Evolutionary conservation across 2,113 vertebrate species (phyloP), one percentile per base, ranked within the genome.

Genomic region (Polypterus senegalus): DNA sequence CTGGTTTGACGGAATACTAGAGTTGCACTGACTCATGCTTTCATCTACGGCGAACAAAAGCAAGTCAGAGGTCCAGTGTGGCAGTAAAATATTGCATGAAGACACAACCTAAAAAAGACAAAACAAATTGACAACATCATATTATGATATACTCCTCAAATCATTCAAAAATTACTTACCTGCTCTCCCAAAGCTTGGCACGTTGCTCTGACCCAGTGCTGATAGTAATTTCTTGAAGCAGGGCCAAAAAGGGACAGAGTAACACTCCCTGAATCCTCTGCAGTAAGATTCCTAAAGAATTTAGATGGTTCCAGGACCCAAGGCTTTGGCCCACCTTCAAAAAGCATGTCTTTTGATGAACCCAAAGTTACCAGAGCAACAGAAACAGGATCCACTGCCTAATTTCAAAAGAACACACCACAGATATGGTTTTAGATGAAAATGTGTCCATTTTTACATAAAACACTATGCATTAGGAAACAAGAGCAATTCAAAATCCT

Each of bases 241-340:
- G 88, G 78, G 3, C 76, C 86, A 7, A 79, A 72, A 5, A 89
- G 73, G 10, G 74, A 74, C 3, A 96, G 71, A 9, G 45, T 69
- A 45, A 92, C 61, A 1, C 81, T 81, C 51, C 63, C 73, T 3
- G 69, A 54, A 57, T 92, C 81, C 69, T 93, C 90, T 0, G 88
- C 73, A 0, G 77, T 83, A 49, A 91, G 4, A 2, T 83, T 89
- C 66, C 89, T 83, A 76, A 92, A 96, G 83, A 98, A 99, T 68
- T 86, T 94, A 0, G 91, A 93, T 3, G 95, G 94, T 64, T 98
- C 95, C 3, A 94, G 88, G 11, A 98, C 81, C 96, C 95, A 99
- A 0, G 93, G 92, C 27, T 80, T 79, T 0, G 94, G 94, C 9
- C 96, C 95, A 3, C 91, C 94, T 66, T 97, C 92, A 63, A 99